A percentile compares a stretch with the other conserved stretches of the same genome.
Evolutionary conservation across 2,113 vertebrate genomes (phyloP).

Genomic region (Anser cygnoides): DNA sequence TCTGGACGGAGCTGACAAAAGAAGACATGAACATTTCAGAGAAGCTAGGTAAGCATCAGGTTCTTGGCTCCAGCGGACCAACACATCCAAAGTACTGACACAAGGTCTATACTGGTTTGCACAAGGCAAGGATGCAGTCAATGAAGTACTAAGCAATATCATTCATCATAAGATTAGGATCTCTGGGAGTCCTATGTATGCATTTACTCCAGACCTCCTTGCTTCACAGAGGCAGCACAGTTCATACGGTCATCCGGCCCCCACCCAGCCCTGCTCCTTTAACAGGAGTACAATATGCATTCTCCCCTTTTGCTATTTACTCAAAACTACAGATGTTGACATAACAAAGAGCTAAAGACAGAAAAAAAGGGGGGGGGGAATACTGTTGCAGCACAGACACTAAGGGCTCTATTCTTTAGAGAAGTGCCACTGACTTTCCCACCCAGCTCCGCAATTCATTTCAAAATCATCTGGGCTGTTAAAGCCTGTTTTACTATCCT

Average conservation of each 20-base stretch:
- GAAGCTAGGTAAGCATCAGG: background rate
- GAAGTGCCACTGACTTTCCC: conserved; percentile 53
- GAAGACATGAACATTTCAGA: background rate
- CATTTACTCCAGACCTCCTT: background rate
- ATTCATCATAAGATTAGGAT: background rate
- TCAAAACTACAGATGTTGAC: conserved; percentile 70
- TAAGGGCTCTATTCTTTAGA: conserved; percentile 54
- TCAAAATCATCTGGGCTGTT: conserved; percentile 23
- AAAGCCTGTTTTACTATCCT: conserved; percentile 19
- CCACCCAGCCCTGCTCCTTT: conserved; percentile 8
- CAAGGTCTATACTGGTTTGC: background rate
- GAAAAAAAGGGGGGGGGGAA: background rate
- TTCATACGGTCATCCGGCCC: background rate
- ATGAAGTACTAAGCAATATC: background rate
- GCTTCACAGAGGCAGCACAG: conserved; percentile 19
- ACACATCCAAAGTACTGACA: background rate
- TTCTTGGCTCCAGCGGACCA: background rate
- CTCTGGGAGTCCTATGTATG: background rate
- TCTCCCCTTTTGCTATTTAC: conserved; percentile 60
- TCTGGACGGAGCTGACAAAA: background rate
- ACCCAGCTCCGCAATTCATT: conserved; percentile 21
- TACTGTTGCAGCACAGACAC: conserved; percentile 41
- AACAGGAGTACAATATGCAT: conserved; percentile 40
- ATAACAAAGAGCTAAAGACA: conserved; percentile 72
- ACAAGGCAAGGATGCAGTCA: background rate